Base-by-base conservation (phyloP, 1,140 invertebrate species). In the Choristoneura fumiferana region DNA sequence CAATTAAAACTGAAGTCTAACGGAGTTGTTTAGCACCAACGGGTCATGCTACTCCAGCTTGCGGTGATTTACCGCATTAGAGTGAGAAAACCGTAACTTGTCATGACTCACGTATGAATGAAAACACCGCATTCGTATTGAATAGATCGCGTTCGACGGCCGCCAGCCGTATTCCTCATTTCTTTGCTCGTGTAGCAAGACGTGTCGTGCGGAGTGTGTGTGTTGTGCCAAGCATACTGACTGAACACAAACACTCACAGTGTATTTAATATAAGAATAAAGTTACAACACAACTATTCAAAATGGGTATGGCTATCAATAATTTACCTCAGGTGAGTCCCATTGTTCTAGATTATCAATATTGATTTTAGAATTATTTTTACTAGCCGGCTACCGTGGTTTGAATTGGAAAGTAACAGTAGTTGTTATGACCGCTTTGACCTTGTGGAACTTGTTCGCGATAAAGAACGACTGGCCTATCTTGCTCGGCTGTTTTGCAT, bases 351-450 rank as follows among this genome's bases (percentile, higher is more conserved):
- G 15, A 36, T 57, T 69, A 59, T 60, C 36, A 55, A 34, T 49
- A 49, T 49, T 49, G 58, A 54, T 67, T 69, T 67, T 66, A 52
- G 66, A 67, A 66, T 58, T 65, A 57, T 68, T 68, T 63, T 58
- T 65, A 63, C 9, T 39, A 38, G 71, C 76, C 71, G 72, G 73
- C 58, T 12, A 49, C n/a, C 22, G 18, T 49, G 18, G 43, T 67
- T 76, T 70, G 63, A 69, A 76, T 81, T 84, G 81, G 82, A 87
- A 87, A 89, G 81, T 78, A 84, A 87, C 78, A 76, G 75, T 77
- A 77, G 73, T 87, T 82, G 81, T 81, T 86, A 84, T 88, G 86
- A 87, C 86, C 86, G 86, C 78, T 86, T 89, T 87, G 84, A 89
- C 86, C 86, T 89, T 89, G 84, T 87, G 76, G 75, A 89, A 89